Conservation (phyloP, 1,140 invertebrate species). For the Goniozus legneri region DNA sequence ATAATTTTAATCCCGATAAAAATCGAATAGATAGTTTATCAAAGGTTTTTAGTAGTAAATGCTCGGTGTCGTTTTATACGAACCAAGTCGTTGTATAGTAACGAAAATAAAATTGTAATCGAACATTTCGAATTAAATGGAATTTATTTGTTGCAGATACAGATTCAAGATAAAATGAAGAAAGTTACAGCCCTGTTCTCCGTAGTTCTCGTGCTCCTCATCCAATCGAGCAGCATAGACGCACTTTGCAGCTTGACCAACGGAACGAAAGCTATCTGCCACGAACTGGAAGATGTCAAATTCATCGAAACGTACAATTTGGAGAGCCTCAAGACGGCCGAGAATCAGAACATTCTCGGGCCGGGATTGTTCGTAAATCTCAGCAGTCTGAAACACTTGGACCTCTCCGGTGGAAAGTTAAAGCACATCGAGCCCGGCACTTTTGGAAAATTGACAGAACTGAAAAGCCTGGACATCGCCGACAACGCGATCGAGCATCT, state of each 20-base stretch:
- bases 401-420: slow-evolving; percentile 36
- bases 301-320: slow-evolving; percentile 32
- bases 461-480: slow-evolving; percentile 36
- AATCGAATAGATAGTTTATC: slow-evolving; percentile 10
- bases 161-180: slow-evolving; percentile 32
- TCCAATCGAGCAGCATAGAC: slow-evolving; percentile 15
- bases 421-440: slow-evolving; percentile 29
- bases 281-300: slow-evolving; percentile 37
- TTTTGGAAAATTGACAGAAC: slow-evolving; percentile 27
- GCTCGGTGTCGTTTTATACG: too few species aligned
- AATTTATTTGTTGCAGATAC: slow-evolving; percentile 30
- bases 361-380: slow-evolving; percentile 29
- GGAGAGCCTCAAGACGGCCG: slow-evolving; percentile 21
- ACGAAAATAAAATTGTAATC: too few species aligned
- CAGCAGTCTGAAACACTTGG: slow-evolving; percentile 33
- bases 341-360: slow-evolving; percentile 14
- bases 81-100: too few species aligned
- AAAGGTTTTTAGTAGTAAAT: too few species aligned
- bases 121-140: too few species aligned
- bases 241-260: slow-evolving; percentile 29
- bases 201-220: slow-evolving; percentile 27
- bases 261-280: slow-evolving; percentile 26
- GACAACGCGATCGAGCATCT: slow-evolving; percentile 37
- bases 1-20: slow-evolving; percentile 11
- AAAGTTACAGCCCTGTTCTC: slow-evolving; percentile 16